Conservation (phyloP, 2,888 invertebrate species). For the Sesamia inferens region DNA sequence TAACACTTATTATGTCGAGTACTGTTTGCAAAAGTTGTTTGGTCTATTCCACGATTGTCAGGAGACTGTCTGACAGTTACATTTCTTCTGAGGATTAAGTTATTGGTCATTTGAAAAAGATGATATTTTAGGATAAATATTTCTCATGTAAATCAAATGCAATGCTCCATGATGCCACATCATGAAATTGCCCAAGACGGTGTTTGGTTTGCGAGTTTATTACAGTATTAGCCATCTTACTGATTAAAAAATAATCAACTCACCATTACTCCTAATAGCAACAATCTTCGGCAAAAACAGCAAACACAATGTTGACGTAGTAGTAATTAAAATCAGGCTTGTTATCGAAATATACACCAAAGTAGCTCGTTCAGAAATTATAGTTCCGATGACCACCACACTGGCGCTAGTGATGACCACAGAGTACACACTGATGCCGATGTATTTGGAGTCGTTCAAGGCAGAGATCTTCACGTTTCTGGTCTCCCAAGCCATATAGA, state of each 20-base stretch:
- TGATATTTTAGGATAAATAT: no score
- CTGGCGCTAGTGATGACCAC: constrained; percentile 96
- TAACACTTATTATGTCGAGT: no score
- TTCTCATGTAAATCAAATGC: no score
- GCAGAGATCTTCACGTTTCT: constrained; percentile 97
- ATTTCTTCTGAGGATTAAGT: no score
- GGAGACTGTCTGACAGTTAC: no score
- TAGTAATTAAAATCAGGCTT: constrained; percentile 95
- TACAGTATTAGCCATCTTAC: no score
- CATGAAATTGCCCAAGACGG: no score
- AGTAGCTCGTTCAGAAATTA: constrained; percentile 95
- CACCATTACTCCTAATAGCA: constrained; percentile 92
- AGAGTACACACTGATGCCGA: constrained; percentile 97
- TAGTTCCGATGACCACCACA: constrained; percentile 96
- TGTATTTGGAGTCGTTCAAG: constrained; percentile 97
- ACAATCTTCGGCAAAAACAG: constrained; percentile 96
- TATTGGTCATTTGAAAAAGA: no score
- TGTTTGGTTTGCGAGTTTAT: no score
- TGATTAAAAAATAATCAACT: constrained; percentile 65
- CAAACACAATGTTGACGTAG: constrained; percentile 95
- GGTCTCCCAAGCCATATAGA: constrained; percentile 99
- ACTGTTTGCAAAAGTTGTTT: no score
- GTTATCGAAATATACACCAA: constrained; percentile 95
- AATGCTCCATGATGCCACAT: no score
- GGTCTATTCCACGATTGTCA: no score